Conservation (phyloP, 2,797 vertebrate genomes). For the Enteromius radiatus region DNA sequence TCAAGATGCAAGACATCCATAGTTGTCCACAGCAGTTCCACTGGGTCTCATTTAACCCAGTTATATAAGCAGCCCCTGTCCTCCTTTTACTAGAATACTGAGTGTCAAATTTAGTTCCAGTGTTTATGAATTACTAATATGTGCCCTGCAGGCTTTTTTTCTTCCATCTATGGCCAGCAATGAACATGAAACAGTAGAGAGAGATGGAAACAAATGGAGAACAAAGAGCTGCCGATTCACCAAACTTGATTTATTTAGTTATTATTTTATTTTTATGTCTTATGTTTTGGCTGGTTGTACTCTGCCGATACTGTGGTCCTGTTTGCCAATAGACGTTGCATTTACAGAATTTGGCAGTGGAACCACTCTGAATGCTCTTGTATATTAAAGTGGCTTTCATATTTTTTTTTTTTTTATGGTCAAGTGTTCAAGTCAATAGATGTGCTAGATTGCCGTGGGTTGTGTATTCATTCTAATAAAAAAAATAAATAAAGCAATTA, state of each 20-base stretch:
- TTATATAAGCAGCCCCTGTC: constrained; percentile 54
- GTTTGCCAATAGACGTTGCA: constrained; percentile 4
- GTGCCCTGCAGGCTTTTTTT: constrained; percentile 61
- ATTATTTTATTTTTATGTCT: background rate
- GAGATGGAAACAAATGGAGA: background rate
- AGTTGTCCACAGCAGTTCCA: constrained; percentile 23
- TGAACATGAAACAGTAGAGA: constrained; percentile 48
- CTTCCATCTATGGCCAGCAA: constrained; percentile 61
- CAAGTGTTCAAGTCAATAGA: constrained; percentile 1
- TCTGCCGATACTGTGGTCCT: background rate
- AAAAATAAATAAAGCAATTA: background rate
- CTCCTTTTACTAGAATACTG: constrained; percentile 69
- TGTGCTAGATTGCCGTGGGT: background rate
- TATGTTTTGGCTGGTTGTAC: background rate
- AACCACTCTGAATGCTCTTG: background rate
- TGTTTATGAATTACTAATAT: constrained; percentile 74
- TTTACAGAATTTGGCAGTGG: constrained; percentile 12
- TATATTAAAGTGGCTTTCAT: background rate
- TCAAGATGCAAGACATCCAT: background rate
- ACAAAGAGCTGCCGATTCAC: constrained; percentile 8
- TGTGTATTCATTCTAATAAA: background rate
- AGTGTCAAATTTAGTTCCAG: constrained; percentile 69
- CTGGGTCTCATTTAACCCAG: constrained; percentile 39
- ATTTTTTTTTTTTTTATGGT: background rate
- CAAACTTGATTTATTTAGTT: background rate